Conservation (phyloP, 2,888 invertebrate genomes). For the Meta bourneti region DNA sequence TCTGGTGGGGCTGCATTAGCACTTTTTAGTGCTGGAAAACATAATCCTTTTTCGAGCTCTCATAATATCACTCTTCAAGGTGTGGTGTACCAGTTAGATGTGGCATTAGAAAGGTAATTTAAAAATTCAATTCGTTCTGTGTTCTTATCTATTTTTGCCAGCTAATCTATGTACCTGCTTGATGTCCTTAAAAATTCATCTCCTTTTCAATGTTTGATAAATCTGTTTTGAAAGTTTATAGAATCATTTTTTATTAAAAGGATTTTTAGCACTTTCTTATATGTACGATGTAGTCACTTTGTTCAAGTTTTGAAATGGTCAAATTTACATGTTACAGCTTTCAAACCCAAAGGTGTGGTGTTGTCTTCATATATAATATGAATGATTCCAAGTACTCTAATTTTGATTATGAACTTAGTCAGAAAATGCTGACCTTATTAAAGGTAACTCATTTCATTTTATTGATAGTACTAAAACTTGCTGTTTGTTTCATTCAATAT, state of each 20-base stretch:
- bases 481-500: too few relatives aligned
- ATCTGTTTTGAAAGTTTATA: neutral
- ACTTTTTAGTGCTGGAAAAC: constrained; percentile 95
- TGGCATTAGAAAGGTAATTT: constrained; percentile 88
- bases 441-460: constrained; percentile 84
- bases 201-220: too few relatives aligned
- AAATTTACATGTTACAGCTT: constrained; percentile 80
- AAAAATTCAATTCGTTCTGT: neutral
- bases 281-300: neutral
- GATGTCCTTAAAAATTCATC: too few relatives aligned
- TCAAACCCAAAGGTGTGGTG: constrained; percentile 94
- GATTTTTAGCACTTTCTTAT: neutral
- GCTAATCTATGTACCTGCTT: too few relatives aligned
- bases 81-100: constrained; percentile 96
- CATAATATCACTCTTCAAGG: constrained; percentile 96
- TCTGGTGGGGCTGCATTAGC: constrained; percentile 95
- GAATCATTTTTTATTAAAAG: neutral
- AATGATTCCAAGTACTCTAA: constrained; percentile 91
- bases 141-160: neutral
- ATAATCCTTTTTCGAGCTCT: constrained; percentile 90
- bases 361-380: constrained; percentile 99
- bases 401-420: constrained; percentile 98
- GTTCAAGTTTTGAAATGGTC: neutral
- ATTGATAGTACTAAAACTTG: too few relatives aligned
- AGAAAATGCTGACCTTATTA: constrained; percentile 96